Evolutionary conservation across 2,888 invertebrate genomes (phyloP), one percentile per base, ranked within the genome.

Genomic region (Chaitophorus viminalis): DNA sequence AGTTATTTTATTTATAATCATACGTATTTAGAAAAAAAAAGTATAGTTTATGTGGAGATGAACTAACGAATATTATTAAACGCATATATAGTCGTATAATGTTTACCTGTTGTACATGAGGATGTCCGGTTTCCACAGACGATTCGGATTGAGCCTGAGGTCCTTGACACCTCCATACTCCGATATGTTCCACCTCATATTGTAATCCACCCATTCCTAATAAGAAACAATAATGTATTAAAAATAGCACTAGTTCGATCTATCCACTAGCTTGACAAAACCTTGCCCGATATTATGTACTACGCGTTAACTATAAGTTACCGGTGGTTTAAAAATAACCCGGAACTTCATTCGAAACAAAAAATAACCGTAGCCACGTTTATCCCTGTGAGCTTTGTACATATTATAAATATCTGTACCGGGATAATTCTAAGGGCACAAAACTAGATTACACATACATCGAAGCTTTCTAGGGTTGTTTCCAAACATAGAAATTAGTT

Each of bases 41-140:
- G 36, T 36, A 36, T 36, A 5, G 3, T 36, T 36, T 5, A 36
- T 36, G 6, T 5, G 36, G 6, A 5, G 6, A 36, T 6, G 6
- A 5, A 36, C 6, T 36, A 5, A 36, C 6, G 36, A 36, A 36
- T 36, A 6, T 36, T 6, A 6, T 36, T 14, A 2, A 46, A 46
- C 46, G 9, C 9, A 46, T 36, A 36, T 6, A n/a, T 46, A 46
- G 11, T 46, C 2, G 0, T 21, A 60, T 93, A 70, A 75, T 72
- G 75, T 91, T 94, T 93, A 98, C 98, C 99, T 99, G 95, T 99
- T 99, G 93, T 99, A 99, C 96, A 99, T 97, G 90, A 99, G 96
- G 91, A 99, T 97, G 93, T 99, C 99, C 90, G 99, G 99, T 92
- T 97, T 98, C 99, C 99, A 99, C 90, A 99, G 94, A 92, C 96